Conservation (phyloP, 2,113 vertebrate genomes). For the Lampris megalopsis region DNA sequence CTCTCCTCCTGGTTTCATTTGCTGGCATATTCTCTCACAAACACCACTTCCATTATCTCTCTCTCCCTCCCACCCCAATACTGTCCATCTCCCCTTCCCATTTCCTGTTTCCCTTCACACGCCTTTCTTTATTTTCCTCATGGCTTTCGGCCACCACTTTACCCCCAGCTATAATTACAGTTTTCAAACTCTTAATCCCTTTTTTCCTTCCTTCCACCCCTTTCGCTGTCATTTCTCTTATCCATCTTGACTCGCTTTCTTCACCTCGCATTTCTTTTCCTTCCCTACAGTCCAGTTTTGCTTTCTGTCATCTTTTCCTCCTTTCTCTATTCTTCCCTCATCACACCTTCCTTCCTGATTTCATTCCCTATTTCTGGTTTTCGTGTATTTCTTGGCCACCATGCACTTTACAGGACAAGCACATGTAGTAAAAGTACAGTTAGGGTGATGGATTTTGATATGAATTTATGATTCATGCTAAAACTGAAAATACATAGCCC, state of each 20-base stretch:
- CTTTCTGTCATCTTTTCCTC: not conserved
- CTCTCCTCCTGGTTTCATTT: constrained; percentile 52
- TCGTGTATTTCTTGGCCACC: not conserved
- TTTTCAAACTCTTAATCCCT: constrained; percentile 23
- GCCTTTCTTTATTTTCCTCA: not conserved
- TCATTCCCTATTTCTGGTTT: not conserved
- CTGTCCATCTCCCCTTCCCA: too few relatives aligned
- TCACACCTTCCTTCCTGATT: not conserved
- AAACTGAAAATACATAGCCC: too few relatives aligned
- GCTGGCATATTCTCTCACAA: not conserved
- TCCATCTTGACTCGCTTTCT: constrained; percentile 29
- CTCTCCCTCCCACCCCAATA: not conserved
- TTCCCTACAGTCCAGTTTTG: not conserved
- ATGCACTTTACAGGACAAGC: too few relatives aligned
- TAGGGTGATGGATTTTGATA: too few relatives aligned
- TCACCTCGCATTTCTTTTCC: constrained; percentile 45
- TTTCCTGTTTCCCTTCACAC: not conserved
- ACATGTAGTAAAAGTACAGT: too few relatives aligned
- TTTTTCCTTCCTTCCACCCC: constrained; percentile 51
- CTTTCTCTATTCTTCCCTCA: not conserved
- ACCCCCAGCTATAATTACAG: not conserved
- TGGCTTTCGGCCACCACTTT: not conserved
- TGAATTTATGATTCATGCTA: too few relatives aligned
- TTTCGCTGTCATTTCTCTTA: constrained; percentile 47
- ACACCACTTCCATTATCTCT: not conserved